A percentile compares a stretch with the other conserved stretches of the same genome.
phyloP scores from a whole-genome alignment of 2,888 invertebrate genomes.

The Homarus gammarus region DNA sequence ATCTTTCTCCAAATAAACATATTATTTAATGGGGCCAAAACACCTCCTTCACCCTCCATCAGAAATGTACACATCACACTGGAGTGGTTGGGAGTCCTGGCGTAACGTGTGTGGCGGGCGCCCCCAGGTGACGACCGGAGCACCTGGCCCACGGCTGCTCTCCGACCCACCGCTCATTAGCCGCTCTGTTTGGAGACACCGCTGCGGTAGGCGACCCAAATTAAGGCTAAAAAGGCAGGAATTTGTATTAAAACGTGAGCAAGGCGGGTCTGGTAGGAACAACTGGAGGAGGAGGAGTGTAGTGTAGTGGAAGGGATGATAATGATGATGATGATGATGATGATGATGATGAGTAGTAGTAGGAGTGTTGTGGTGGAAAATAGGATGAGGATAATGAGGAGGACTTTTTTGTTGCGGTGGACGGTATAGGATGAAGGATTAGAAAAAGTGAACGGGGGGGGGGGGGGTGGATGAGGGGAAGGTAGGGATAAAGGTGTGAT shows the following conservation, averaged over 20 bases:
- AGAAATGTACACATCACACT: too few species aligned
- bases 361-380: neutral
- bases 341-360: neutral
- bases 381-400: neutral
- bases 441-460: neutral
- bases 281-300: conserved; percentile 15
- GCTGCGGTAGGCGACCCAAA: conserved; percentile 34
- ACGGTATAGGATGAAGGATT: neutral
- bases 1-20: too few species aligned
- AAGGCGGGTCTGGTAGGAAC: neutral
- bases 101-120: too few species aligned
- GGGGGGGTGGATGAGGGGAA: too few species aligned
- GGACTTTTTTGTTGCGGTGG: neutral
- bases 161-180: conserved; percentile 20
- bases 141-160: conserved; percentile 10
- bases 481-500: too few species aligned
- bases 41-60: too few species aligned
- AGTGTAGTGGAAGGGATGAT: neutral
- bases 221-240: neutral
- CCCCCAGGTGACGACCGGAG: neutral
- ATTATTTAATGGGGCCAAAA: too few species aligned
- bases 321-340: neutral
- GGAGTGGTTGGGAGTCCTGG: too few species aligned
- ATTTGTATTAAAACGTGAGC: conserved; percentile 25
- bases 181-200: conserved; percentile 36